Conservation (phyloP, 92 coral and sea anemone species). For the Porites evermanni region DNA sequence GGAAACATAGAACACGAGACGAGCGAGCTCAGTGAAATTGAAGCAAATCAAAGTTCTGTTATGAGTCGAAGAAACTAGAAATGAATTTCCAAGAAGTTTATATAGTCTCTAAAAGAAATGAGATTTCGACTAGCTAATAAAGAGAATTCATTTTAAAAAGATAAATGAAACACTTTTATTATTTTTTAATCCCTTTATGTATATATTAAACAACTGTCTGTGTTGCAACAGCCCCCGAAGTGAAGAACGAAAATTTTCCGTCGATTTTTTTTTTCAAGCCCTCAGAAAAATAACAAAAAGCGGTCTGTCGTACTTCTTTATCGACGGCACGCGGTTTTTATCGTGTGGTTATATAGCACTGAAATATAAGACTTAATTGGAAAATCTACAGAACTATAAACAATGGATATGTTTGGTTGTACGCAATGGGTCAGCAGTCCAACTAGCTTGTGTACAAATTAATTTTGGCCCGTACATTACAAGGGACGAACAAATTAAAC, state of each 20-base stretch:
- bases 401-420: conserved; percentile 6
- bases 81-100: not conserved
- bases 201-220: conserved; percentile 7
- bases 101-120: not conserved
- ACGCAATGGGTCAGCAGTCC: conserved; percentile 9
- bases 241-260: not conserved
- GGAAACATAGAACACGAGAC: not conserved
- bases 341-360: conserved; percentile 27
- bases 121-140: not conserved
- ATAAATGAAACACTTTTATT: not conserved
- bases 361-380: conserved; percentile 20
- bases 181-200: not conserved
- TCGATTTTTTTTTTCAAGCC: not conserved
- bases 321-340: not conserved
- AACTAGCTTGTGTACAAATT: conserved; percentile 17
- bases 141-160: conserved; percentile 15
- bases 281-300: not conserved
- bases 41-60: not conserved
- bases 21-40: not conserved
- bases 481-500: not conserved
- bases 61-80: not conserved
- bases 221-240: not conserved
- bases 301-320: not conserved
- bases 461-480: not conserved
- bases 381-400: conserved; percentile 12